Base-by-base conservation (phyloP, 2,797 vertebrate species). In the Lycodopsis pacificus region DNA sequence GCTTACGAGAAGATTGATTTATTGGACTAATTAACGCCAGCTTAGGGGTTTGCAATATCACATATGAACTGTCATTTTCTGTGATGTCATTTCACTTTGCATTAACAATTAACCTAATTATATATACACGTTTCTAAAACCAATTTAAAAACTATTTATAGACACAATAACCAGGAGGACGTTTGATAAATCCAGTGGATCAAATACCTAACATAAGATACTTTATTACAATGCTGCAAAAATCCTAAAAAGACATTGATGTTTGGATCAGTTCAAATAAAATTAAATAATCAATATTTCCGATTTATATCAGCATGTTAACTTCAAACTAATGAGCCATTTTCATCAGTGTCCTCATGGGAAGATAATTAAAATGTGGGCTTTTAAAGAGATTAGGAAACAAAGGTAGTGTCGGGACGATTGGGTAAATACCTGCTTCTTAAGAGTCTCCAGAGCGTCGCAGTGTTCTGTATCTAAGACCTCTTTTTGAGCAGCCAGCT, bases 401-500 rank as follows among this genome's bases (percentile, higher is more conserved):
- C 1, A 2, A 46, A 54, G 42, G 3, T 19, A 64, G 64, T 25
- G 4, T 38, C 14, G 2, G 7, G 6, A 38, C 65, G n/a, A 71
- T 1, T 57, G 27, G 1, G 2, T 48, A 32, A 61, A 6, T 90
- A 95, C 94, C 92, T 95, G 92, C 34, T 86, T 87, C 82, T 92
- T 94, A 0, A 94, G 91, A 3, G 59, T 80, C 77, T 93, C 92
- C 54, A 95, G 81, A 25, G 92, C 86, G 81, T 81, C 85, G 80
- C 91, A 93, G 86, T 95, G 93, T 79, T 91, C 91, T 51, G 69
- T 65, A 79, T 94, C 93, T 42, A 93, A 84, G 30, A 81, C 80
- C 65, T 93, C 90, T 75, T 93, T 93, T 49, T 94, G 93, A 82
- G 82, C 76, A 68, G 84, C 71, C n/a, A 95, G 79, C 46, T 95